These are phyloP conservation scores for Leucania comma DNA, from an alignment of 2,888 invertebrate genomes.

Conservation along the genomic window DNA sequence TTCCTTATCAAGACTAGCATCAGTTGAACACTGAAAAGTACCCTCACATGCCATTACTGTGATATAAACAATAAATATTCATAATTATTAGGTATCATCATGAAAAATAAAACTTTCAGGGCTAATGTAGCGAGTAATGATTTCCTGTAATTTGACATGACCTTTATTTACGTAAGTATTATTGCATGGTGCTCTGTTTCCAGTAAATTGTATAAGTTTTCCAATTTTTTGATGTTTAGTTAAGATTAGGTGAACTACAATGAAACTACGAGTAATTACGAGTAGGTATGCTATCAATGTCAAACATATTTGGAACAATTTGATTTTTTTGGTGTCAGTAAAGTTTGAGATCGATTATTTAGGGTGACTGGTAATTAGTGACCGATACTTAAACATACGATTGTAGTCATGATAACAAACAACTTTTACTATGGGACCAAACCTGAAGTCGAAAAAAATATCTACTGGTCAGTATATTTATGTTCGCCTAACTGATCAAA, in stretches of 20 bases:
- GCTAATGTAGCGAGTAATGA: conserved; percentile 34
- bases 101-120: conserved; percentile 6
- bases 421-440: too few species aligned
- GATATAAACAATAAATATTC: background rate
- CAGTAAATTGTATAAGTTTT: conserved; percentile 55
- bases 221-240: conserved; percentile 49
- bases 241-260: conserved; percentile 41
- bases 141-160: conserved; percentile 56
- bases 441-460: too few species aligned
- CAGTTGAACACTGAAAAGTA: conserved; percentile 7
- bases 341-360: background rate
- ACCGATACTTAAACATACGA: too few species aligned
- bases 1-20: conserved; percentile 20
- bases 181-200: conserved; percentile 36
- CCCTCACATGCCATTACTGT: background rate
- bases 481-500: too few species aligned
- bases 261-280: conserved; percentile 23
- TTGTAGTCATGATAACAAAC: too few species aligned
- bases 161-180: conserved; percentile 6
- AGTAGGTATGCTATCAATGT: conserved; percentile 24
- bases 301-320: conserved; percentile 3
- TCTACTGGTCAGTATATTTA: too few species aligned
- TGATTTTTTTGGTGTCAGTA: conserved; percentile 14
- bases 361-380: too few species aligned
- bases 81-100: background rate